Conservation (phyloP, 1,140 invertebrate genomes). For the Macrobrachium nipponense region DNA sequence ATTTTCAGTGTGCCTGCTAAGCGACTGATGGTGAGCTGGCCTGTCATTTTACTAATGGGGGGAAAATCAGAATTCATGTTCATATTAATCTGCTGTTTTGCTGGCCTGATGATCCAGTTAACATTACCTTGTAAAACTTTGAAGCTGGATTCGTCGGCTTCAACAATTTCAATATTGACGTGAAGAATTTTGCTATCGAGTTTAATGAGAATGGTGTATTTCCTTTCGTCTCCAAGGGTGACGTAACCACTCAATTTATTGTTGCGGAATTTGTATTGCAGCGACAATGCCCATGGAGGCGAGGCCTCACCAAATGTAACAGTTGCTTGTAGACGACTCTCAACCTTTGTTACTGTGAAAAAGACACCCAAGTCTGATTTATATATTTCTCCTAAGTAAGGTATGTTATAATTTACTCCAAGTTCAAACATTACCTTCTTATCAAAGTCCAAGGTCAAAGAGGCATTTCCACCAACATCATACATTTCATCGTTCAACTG, state of each 20-base stretch:
- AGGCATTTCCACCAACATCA: constrained; percentile 1
- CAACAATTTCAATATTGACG: constrained; percentile 10
- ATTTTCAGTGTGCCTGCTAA: constrained; percentile 24
- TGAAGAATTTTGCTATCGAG: background rate
- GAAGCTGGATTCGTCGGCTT: constrained; percentile 11
- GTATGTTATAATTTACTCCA: too few relatives aligned
- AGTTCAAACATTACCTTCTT: constrained; percentile 5
- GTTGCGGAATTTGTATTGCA: background rate
- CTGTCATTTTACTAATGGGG: constrained; percentile 1
- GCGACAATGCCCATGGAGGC: constrained; percentile 16
- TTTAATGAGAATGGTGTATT: constrained; percentile 11
- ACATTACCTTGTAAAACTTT: constrained; percentile 22
- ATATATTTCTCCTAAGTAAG: too few relatives aligned
- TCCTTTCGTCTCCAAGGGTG: constrained; percentile 33
- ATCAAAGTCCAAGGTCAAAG: background rate
- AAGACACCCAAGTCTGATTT: too few relatives aligned
- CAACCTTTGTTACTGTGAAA: too few relatives aligned
- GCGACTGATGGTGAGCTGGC: constrained; percentile 7
- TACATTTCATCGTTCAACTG: constrained; percentile 24
- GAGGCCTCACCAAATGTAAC: background rate
- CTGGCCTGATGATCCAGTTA: constrained; percentile 21
- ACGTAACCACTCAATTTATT: constrained; percentile 12
- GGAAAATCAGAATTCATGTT: constrained; percentile 42
- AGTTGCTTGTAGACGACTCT: background rate
- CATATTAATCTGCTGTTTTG: constrained; percentile 18